Base-by-base conservation (phyloP, 2,797 vertebrate genomes). In the Leontocebus nigricollis region DNA sequence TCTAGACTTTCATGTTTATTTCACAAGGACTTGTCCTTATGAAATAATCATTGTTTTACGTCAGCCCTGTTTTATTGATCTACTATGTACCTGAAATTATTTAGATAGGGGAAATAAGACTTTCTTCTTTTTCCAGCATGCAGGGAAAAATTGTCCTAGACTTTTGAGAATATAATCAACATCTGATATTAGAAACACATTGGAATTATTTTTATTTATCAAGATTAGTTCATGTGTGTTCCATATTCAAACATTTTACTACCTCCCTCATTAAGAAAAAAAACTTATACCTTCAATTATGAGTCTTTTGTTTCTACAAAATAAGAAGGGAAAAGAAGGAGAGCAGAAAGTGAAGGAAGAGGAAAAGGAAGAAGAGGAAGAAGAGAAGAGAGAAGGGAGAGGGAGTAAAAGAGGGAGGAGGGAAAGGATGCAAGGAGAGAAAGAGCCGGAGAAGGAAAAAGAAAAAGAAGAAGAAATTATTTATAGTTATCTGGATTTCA, bases 1-100 rank as follows among this genome's bases (percentile, higher is more conserved):
- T 98, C 96, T 98, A 93, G 93, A 96, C 72, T 94, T 84, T 76
- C 92, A 46, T 94, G 95, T 97, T 97, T 30, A 90, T 98, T 98
- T 97, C 95, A 97, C 93, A 97, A 97, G 93, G 81, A 95, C 80
- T 44, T 79, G 44, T 97, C 57, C 67, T 98, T 96, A 70, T 98
- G 95, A 97, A 98, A 88, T 77, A 98, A 20, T 96, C 92, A 39
- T 97, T 94, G 80, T 55, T 92, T 83, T 44, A 64, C 97, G 83
- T 94, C 92, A 90, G 5, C 64, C 95, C 41, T 93, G 57, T 82
- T 84, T 79, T 70, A 81, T 96, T 96, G 96, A n/a, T 98, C 79
- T 94, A 8, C 79, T 94, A 93, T 92, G 27, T 70, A 36, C 70
- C 95, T 98, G 81, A 97, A 98, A 97, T 97, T 95, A 96, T 97